Percentiles rank a stretch among this genome's conserved stretches.
Conservation (phyloP, 2,797 vertebrate species). For the Manis pentadactyla region DNA sequence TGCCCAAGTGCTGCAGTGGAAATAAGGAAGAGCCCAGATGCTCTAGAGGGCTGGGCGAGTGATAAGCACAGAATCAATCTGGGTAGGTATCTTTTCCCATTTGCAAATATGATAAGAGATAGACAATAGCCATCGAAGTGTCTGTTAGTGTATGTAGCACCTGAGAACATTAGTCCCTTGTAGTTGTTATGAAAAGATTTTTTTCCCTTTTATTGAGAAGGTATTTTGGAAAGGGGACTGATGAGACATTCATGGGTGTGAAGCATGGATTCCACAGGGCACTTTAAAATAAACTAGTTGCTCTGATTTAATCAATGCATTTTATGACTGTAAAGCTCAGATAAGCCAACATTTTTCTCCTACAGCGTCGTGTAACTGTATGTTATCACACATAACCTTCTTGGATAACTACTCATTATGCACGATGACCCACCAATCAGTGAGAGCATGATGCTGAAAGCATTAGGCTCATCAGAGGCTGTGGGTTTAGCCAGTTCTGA, state of each 20-base stretch:
- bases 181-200: background rate
- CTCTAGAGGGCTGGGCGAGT: background rate
- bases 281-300: slow-evolving; percentile 30
- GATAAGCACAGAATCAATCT: background rate
- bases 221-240: background rate
- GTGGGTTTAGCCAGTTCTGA: slow-evolving; percentile 70
- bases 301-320: slow-evolving; percentile 68
- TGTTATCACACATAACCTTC: slow-evolving; percentile 76
- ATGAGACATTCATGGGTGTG: background rate
- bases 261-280: background rate
- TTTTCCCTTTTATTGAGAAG: background rate
- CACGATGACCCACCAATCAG: slow-evolving; percentile 79
- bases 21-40: background rate
- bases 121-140: background rate
- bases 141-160: background rate
- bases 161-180: background rate
- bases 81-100: background rate
- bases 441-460: slow-evolving; percentile 68
- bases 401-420: slow-evolving; percentile 71
- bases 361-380: slow-evolving; percentile 79
- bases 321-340: slow-evolving; percentile 71
- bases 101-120: slow-evolving; percentile 10
- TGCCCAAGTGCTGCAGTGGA: background rate
- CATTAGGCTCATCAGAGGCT: slow-evolving; percentile 76
- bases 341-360: slow-evolving; percentile 70